phyloP scores from a whole-genome alignment of 2,113 vertebrate genomes.

The Saimiri boliviensis region DNA sequence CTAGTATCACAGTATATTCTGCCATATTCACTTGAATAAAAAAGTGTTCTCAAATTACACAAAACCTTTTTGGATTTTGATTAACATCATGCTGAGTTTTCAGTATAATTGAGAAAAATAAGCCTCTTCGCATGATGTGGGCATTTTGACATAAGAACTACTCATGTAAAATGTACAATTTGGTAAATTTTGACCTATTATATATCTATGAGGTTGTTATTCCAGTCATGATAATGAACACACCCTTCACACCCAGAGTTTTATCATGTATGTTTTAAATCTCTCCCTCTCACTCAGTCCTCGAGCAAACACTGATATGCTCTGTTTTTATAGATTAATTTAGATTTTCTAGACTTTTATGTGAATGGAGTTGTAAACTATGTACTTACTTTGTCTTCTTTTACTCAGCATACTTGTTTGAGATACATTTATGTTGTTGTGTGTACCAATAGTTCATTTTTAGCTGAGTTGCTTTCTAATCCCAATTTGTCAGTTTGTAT shows the following conservation, averaged over 20 bases:
- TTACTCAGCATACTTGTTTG: not conserved
- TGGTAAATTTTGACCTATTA: not conserved
- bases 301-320: not conserved
- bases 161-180: not conserved
- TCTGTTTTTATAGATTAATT: not conserved
- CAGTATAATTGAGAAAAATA: not conserved
- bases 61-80: not conserved
- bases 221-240: not conserved
- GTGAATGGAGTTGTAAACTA: not conserved
- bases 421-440: not conserved
- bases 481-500: not conserved
- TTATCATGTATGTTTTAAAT: not conserved
- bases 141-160: not conserved
- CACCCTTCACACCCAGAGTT: not conserved
- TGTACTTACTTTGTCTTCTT: not conserved
- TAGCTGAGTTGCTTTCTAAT: not conserved
- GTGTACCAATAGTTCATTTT: not conserved
- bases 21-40: not conserved
- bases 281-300: not conserved
- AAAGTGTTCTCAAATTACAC: not conserved
- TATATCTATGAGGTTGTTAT: not conserved
- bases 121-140: not conserved
- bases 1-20: not conserved
- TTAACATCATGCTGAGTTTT: not conserved
- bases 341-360: not conserved